These are phyloP conservation scores for Cerceris ruficornis DNA, from an alignment of 2,888 invertebrate species.

Conservation along the genomic window DNA sequence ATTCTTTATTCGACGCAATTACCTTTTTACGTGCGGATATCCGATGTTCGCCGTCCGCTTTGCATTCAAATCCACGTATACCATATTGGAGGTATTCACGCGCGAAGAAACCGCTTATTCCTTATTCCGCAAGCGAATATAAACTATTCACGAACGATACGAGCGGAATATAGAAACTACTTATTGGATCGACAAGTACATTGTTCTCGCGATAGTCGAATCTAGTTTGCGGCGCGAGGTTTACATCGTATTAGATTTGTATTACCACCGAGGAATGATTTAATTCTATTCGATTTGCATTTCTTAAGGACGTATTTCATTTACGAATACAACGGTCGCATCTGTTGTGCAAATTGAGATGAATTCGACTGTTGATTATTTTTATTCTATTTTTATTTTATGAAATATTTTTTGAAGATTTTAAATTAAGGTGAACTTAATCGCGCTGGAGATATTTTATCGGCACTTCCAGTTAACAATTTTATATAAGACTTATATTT, in stretches of 20 bases:
- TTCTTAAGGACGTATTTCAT: neutral
- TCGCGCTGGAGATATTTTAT: too few relatives aligned
- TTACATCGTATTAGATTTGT: neutral
- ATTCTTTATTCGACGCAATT: conserved; percentile 64
- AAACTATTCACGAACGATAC: conserved; percentile 63
- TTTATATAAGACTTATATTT: too few relatives aligned
- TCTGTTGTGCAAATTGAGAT: too few relatives aligned
- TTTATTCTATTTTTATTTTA: too few relatives aligned
- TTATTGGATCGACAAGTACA: conserved; percentile 49
- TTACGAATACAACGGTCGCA: too few relatives aligned
- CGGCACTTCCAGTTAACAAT: too few relatives aligned
- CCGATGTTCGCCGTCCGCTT: conserved; percentile 55
- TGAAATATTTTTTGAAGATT: too few relatives aligned
- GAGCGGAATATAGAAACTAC: conserved; percentile 60
- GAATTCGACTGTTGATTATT: too few relatives aligned
- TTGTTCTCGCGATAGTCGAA: conserved; percentile 29
- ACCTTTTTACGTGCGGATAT: conserved; percentile 59
- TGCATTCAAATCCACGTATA: conserved; percentile 65
- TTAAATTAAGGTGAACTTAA: too few relatives aligned
- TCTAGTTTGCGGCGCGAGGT: neutral
- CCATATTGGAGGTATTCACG: conserved; percentile 69
- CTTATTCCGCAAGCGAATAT: conserved; percentile 63
- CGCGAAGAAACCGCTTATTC: conserved; percentile 70
- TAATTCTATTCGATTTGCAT: neutral
- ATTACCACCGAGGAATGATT: neutral